These are phyloP conservation scores for Agonopterix heracliana DNA, from an alignment of 2,888 invertebrate species.

Conservation along the genomic window DNA sequence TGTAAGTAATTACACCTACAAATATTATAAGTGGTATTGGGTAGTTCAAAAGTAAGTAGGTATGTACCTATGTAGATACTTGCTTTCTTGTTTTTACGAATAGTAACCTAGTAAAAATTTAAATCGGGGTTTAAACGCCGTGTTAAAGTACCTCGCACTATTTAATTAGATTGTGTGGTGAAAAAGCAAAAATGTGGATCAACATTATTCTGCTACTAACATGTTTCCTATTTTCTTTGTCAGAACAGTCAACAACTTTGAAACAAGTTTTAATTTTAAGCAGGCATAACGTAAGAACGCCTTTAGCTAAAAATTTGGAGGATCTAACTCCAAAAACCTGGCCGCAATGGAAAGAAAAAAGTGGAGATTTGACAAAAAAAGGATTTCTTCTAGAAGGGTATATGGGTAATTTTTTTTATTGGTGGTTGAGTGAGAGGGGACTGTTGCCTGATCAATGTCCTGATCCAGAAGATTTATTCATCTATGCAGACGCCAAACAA, in stretches of 20 bases:
- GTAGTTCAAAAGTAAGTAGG: too few relatives aligned
- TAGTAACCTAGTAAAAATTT: too few relatives aligned
- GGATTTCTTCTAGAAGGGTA: slow-evolving; percentile 48
- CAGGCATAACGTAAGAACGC: slow-evolving; percentile 54
- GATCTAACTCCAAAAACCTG: slow-evolving; percentile 42
- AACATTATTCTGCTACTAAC: neutral
- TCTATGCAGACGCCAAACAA: slow-evolving; percentile 54
- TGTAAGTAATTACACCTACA: too few relatives aligned
- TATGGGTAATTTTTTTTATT: slow-evolving; percentile 44
- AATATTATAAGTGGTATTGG: too few relatives aligned
- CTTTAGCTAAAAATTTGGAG: slow-evolving; percentile 40
- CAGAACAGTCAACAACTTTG: slow-evolving; percentile 16
- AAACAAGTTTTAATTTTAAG: slow-evolving; percentile 49
- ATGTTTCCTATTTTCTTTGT: neutral
- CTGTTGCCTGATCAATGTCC: slow-evolving; percentile 38
- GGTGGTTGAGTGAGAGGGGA: slow-evolving; percentile 37
- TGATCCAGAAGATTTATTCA: slow-evolving; percentile 39
- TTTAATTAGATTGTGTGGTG: too few relatives aligned
- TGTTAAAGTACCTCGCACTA: too few relatives aligned
- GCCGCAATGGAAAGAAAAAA: slow-evolving; percentile 48
- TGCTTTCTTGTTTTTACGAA: too few relatives aligned
- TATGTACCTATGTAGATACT: too few relatives aligned
- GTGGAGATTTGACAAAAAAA: slow-evolving; percentile 48
- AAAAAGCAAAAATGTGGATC: neutral
- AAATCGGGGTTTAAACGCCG: too few relatives aligned